phyloP scores from a whole-genome alignment of 1,140 invertebrate species.

The Drosophila ogumai region DNA sequence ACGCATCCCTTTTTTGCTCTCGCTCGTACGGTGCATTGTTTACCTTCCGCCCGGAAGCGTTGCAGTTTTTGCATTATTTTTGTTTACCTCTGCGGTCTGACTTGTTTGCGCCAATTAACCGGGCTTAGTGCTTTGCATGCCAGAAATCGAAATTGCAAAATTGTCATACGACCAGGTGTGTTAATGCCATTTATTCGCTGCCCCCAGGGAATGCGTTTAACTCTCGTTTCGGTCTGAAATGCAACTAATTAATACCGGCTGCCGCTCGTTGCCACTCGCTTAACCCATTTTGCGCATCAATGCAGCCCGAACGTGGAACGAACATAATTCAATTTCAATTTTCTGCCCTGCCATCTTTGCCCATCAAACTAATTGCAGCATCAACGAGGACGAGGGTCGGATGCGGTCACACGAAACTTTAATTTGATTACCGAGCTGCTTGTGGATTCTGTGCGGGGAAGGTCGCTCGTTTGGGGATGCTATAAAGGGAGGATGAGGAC shows the following conservation, averaged over 20 bases:
- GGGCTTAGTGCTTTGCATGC: slow-evolving; percentile 9
- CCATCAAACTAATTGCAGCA: slow-evolving; percentile 64
- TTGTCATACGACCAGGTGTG: slow-evolving; percentile 10
- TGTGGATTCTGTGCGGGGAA: slow-evolving; percentile 32
- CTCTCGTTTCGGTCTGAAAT: slow-evolving; percentile 12
- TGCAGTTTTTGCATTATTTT: slow-evolving; percentile 32
- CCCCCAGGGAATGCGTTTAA: slow-evolving; percentile 8
- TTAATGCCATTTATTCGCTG: slow-evolving; percentile 23
- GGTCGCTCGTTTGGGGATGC: slow-evolving; percentile 4
- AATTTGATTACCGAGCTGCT: slow-evolving; percentile 66
- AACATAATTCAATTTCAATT: slow-evolving; percentile 63
- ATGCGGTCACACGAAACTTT: slow-evolving; percentile 64
- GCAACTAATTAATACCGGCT: slow-evolving; percentile 53
- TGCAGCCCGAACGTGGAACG: slow-evolving; percentile 32
- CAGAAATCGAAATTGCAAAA: slow-evolving; percentile 8
- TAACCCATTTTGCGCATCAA: slow-evolving; percentile 42
- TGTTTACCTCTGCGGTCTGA: slow-evolving; percentile 51
- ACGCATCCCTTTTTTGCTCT: slow-evolving; percentile 11
- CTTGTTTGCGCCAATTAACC: slow-evolving; percentile 54
- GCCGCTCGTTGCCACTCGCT: slow-evolving; percentile 29
- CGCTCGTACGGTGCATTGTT: background rate
- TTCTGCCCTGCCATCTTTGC: slow-evolving; percentile 55
- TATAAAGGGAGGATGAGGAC: background rate
- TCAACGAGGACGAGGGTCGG: slow-evolving; percentile 50
- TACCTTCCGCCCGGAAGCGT: slow-evolving; percentile 10